These are phyloP conservation scores for Caranx melampygus DNA, from an alignment of 2,113 vertebrate genomes.

Conservation along the genomic window DNA sequence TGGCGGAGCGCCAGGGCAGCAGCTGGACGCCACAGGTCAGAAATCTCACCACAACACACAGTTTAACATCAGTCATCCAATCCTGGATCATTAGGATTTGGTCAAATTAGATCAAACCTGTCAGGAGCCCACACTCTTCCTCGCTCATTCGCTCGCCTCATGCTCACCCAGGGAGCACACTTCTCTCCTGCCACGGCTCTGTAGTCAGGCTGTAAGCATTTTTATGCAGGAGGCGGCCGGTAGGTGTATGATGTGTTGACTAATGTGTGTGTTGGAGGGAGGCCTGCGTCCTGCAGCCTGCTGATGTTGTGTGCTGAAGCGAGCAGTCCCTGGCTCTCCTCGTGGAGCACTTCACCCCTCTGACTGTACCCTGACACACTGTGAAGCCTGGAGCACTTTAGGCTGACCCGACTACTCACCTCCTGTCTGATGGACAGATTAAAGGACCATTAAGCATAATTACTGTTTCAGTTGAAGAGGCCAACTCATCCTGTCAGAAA, in stretches of 20 bases:
- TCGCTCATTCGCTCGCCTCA: slow-evolving; percentile 24
- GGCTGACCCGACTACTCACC: slow-evolving; percentile 79
- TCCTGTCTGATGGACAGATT: slow-evolving; percentile 82
- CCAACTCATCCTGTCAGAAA: slow-evolving; percentile 80
- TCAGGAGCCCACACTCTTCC: slow-evolving; percentile 37
- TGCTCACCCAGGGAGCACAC: slow-evolving; percentile 9
- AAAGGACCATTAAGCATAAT: slow-evolving; percentile 86
- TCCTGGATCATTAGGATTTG: slow-evolving; percentile 24
- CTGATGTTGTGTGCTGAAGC: slow-evolving; percentile 50
- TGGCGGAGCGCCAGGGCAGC: slow-evolving; percentile 50
- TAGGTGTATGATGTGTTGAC: slow-evolving; percentile 48
- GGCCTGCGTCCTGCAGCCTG: slow-evolving; percentile 36
- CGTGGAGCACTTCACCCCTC: slow-evolving; percentile 67
- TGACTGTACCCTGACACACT: slow-evolving; percentile 73
- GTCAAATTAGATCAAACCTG: slow-evolving; percentile 49
- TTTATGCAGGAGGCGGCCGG: slow-evolving; percentile 41
- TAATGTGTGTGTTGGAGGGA: slow-evolving; percentile 52
- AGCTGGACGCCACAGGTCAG: slow-evolving; percentile 49
- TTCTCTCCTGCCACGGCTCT: neutral
- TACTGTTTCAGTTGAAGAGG: slow-evolving; percentile 81
- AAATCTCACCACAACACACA: slow-evolving; percentile 24
- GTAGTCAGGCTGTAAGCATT: slow-evolving; percentile 34
- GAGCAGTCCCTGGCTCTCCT: slow-evolving; percentile 56
- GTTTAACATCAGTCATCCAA: slow-evolving; percentile 33
- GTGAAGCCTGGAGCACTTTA: slow-evolving; percentile 80